Base-by-base conservation (phyloP, 2,888 invertebrate genomes). In the Fragum fragum region DNA sequence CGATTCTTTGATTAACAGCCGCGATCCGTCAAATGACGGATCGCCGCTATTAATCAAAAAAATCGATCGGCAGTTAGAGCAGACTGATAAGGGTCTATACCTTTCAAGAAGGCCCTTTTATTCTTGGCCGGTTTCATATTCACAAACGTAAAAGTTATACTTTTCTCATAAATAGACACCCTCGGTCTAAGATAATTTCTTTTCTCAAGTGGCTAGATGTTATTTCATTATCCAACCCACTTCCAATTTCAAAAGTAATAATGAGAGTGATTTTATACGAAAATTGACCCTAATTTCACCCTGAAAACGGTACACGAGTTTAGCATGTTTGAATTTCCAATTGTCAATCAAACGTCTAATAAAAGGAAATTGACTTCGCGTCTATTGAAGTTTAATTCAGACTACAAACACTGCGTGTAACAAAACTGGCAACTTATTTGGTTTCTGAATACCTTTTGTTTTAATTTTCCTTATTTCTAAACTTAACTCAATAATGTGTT, bases 281-380 rank as follows among this genome's bases (percentile, higher is more conserved):
- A 47, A 47, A 47, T 47, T 47, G 47, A 47, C 47, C 47, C 47
- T n/a, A 47, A 47, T 47, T 47, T 47, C 47, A 47, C 47, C 47
- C n/a, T 14, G 14, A 47, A 47, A 18, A 16, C 2, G 16, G n/a
- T 47, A 47, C 47, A 47, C 14, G 47, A 47, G n/a, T 47, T 47
- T 9, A 47, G 47, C 47, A 47, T 47, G 47, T 47, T n/a, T 47
- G 47, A 47, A 47, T 47, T 47, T 47, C n/a, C 47, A 47, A 47
- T 47, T 47, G 47, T 47, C 47, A n/a, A 47, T 47, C 47, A 47
- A 47, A 47, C 14, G 47, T 47, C 47, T 47, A 47, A 47, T 47
- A 47, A n/a, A 47, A 36, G 47, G 47, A 47, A 47, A 47, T 47
- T 47, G 47, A 47, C 47, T 47, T 47, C 14, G 14, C 47, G 47